Percentiles rank a stretch among this genome's conserved stretches.
These are phyloP conservation scores for Otolemur garnettii DNA, from an alignment of 2,113 vertebrate species.

Conservation along the genomic window DNA sequence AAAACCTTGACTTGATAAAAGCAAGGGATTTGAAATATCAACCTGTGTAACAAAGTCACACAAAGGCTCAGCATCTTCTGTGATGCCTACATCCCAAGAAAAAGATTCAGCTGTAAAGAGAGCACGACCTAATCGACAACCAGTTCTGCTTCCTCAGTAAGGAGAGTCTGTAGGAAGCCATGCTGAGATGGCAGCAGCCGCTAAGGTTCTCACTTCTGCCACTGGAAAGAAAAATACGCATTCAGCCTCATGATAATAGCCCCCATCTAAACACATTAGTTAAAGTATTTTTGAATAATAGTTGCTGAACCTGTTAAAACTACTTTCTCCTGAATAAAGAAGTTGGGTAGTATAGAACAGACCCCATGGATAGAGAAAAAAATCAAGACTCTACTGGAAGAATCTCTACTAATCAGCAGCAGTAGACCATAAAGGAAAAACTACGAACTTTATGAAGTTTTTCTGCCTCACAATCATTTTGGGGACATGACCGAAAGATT, in stretches of 20 bases:
- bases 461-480: background rate
- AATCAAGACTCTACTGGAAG: background rate
- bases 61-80: background rate
- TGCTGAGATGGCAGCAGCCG: background rate
- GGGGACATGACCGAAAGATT: background rate
- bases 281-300: background rate
- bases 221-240: background rate
- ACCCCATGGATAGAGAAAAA: background rate
- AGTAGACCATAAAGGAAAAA: background rate
- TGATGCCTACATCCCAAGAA: background rate
- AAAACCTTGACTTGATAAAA: background rate
- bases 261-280: background rate
- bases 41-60: background rate
- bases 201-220: background rate
- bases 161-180: background rate
- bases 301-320: background rate
- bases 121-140: background rate
- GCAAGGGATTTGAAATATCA: background rate
- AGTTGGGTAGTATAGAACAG: background rate
- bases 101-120: background rate
- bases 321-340: background rate
- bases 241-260: background rate
- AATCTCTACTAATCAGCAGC: background rate
- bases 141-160: background rate
- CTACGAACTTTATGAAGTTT: background rate